A percentile compares a stretch with the other conserved stretches of the same genome.
Evolutionary conservation across 2,888 invertebrate species (phyloP).

Genomic region (Resseliella maxima): DNA sequence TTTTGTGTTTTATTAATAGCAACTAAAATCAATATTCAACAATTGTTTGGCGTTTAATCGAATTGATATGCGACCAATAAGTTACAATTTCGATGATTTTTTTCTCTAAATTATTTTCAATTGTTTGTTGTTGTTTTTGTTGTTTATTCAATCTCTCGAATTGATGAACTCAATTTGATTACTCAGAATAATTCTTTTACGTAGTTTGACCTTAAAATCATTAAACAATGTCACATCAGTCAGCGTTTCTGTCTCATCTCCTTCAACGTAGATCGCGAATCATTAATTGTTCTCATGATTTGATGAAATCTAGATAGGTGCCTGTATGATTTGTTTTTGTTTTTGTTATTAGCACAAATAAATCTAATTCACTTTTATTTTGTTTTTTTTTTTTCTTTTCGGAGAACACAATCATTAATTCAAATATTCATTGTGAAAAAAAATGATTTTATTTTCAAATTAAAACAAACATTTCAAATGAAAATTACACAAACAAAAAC

Average conservation of each 20-base stretch:
- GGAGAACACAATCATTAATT: background rate
- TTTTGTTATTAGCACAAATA: background rate
- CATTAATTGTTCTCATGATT: background rate
- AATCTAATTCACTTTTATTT: background rate
- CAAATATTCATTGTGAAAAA: background rate
- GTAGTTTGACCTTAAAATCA: background rate
- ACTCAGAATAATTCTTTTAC: background rate
- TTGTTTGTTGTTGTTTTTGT: background rate
- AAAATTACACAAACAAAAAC: background rate
- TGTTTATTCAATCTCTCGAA: no score
- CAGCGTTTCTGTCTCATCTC: background rate
- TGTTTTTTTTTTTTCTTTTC: background rate
- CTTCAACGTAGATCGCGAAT: background rate
- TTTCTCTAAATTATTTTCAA: no score
- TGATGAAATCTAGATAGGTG: background rate
- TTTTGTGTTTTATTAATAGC: conserved; percentile 3
- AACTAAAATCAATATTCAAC: background rate
- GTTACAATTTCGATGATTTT: no score
- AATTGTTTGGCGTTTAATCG: no score
- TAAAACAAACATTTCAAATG: background rate
- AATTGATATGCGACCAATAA: background rate
- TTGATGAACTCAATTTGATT: background rate
- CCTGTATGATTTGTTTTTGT: background rate
- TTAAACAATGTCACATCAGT: background rate
- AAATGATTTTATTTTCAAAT: background rate